Conservation (phyloP, 2,888 invertebrate species). For the Yponomeuta cagnagella region DNA sequence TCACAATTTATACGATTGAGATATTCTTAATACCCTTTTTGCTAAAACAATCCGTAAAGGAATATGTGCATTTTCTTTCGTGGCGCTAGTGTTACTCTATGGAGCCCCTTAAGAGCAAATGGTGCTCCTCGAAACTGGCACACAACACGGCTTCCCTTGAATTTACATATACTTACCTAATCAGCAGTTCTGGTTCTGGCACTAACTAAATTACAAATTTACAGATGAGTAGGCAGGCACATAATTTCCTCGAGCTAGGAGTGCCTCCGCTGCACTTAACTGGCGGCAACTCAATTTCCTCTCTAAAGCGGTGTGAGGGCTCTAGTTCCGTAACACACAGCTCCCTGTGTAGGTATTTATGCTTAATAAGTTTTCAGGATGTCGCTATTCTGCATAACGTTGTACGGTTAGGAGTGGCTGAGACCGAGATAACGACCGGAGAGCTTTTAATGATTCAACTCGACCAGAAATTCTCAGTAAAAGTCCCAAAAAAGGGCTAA, state of each 20-base stretch:
- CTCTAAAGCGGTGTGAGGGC: constrained; percentile 18
- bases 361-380: not conserved
- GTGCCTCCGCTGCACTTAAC: constrained; percentile 18
- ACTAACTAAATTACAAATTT: not conserved
- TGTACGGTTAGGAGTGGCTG: not conserved
- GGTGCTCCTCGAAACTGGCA: not conserved
- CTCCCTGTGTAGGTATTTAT: not conserved
- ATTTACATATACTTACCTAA: not conserved
- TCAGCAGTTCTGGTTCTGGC: too few relatives aligned
- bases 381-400: not conserved
- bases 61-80: too few relatives aligned
- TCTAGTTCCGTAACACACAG: not conserved
- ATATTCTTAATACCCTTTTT: too few relatives aligned
- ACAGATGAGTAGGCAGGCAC: not conserved
- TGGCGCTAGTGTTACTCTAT: too few relatives aligned
- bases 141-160: not conserved
- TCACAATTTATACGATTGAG: too few relatives aligned
- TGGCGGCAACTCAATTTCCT: constrained; percentile 49
- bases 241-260: not conserved
- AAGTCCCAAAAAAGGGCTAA: too few relatives aligned
- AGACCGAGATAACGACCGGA: too few relatives aligned
- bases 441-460: too few relatives aligned
- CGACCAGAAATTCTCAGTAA: too few relatives aligned
- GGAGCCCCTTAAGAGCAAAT: not conserved
- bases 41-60: too few relatives aligned